phyloP scores from a whole-genome alignment of 2,113 vertebrate species.

The Poecile atricapillus region DNA sequence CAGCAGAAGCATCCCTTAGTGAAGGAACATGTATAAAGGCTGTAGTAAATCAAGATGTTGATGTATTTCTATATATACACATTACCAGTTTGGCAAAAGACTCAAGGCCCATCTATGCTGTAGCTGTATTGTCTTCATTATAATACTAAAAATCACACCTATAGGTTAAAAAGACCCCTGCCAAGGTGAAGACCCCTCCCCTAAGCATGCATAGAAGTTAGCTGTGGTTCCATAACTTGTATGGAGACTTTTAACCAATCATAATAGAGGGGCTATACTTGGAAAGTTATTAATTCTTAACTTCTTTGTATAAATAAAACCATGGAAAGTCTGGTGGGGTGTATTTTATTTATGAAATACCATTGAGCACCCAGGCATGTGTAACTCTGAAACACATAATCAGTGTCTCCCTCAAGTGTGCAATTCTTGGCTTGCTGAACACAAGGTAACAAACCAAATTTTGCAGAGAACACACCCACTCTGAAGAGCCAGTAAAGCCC shows the following conservation, averaged over 20 bases:
- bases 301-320: not conserved
- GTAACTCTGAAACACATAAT: not conserved
- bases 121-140: not conserved
- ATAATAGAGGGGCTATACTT: not conserved
- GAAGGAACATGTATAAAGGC: not conserved
- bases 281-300: not conserved
- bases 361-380: not conserved
- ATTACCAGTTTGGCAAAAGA: not conserved
- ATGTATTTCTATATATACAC: not conserved
- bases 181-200: not conserved
- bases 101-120: not conserved
- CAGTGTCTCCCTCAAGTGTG: not conserved
- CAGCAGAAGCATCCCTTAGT: not conserved
- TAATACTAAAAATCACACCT: not conserved
- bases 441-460: not conserved
- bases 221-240: not conserved
- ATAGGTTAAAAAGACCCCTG: not conserved
- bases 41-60: not conserved
- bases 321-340: accelerated
- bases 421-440: not conserved
- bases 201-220: not conserved
- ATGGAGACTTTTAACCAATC: not conserved
- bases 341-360: not conserved
- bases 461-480: not conserved
- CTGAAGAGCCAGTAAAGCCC: not conserved